phyloP scores from a whole-genome alignment of 37 sponge, comb jelly and placozoan species.

The Crambe crambe region DNA sequence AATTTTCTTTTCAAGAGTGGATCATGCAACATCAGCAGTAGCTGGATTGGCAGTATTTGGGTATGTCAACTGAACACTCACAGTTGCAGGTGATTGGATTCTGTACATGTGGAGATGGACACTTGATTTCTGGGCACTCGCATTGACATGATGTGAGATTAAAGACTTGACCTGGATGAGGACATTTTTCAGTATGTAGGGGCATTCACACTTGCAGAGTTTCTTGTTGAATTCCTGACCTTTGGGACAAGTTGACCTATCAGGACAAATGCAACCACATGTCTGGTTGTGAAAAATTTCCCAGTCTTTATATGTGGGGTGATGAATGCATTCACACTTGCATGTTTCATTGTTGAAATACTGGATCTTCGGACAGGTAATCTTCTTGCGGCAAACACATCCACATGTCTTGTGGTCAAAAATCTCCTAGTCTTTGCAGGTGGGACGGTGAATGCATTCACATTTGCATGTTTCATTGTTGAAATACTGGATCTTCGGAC shows the following conservation, averaged over 20 bases:
- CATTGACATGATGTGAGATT: not conserved
- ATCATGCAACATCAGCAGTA: no score
- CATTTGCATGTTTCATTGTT: constrained; percentile 29
- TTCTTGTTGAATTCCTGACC: not conserved
- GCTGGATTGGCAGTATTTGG: not conserved
- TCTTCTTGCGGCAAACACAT: not conserved
- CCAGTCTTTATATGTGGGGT: not conserved
- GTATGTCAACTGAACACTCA: constrained; percentile 3
- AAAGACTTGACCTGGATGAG: not conserved
- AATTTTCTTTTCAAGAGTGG: no score
- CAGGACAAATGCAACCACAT: not conserved
- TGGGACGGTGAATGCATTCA: not conserved
- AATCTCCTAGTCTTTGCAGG: not conserved
- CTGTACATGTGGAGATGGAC: not conserved
- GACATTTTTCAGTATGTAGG: not conserved
- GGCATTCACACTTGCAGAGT: not conserved
- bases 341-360: constrained; percentile 23
- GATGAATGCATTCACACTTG: constrained; percentile 21
- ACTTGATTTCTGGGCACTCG: not conserved
- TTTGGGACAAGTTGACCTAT: not conserved
- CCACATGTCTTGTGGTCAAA: constrained; percentile 10
- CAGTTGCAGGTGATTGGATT: constrained; percentile 6
- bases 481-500: not conserved
- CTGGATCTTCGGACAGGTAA: not conserved
- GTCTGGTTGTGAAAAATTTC: no score